A percentile compares a stretch with the other conserved stretches of the same genome.
phyloP scores from a whole-genome alignment of 2,888 invertebrate species.

The Amiota minor region DNA sequence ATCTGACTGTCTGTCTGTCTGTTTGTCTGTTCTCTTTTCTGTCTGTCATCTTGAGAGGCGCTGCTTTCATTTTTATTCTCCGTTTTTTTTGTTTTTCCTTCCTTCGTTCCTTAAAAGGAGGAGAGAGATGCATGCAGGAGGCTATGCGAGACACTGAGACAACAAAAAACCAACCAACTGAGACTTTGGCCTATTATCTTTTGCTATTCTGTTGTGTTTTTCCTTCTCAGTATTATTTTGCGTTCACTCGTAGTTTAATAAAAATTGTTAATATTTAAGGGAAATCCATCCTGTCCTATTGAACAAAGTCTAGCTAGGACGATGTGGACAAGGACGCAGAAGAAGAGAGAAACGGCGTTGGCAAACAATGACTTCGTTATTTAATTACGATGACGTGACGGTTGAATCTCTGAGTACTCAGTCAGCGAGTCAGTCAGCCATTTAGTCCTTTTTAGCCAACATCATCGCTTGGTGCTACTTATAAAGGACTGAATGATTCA shows the following conservation, averaged over 20 bases:
- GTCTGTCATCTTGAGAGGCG: constrained; percentile 3
- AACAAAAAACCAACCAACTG: too few species aligned
- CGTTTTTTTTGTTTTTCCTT: not conserved
- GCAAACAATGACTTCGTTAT: constrained; percentile 53
- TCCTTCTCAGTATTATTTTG: too few species aligned
- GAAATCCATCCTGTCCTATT: not conserved
- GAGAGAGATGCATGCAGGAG: too few species aligned
- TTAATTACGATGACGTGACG: constrained; percentile 55
- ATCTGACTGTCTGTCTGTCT: not conserved
- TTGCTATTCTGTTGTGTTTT: too few species aligned
- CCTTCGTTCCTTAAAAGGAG: too few species aligned
- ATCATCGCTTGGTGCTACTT: not conserved
- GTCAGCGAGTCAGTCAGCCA: not conserved
- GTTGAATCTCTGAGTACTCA: constrained; percentile 23
- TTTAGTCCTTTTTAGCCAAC: not conserved
- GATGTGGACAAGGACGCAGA: not conserved
- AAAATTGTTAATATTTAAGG: constrained; percentile 5
- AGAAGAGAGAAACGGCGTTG: constrained; percentile 5
- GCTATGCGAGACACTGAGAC: too few species aligned
- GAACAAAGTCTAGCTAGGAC: not conserved
- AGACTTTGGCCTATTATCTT: too few species aligned
- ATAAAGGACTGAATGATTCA: too few species aligned
- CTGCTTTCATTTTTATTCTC: not conserved
- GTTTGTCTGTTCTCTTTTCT: not conserved
- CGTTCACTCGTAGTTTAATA: not conserved